A percentile compares a stretch with the other conserved stretches of the same genome.
These are phyloP conservation scores for Paratrypauchen microcephalus DNA, from an alignment of 2,797 vertebrate species.

Conservation along the genomic window DNA sequence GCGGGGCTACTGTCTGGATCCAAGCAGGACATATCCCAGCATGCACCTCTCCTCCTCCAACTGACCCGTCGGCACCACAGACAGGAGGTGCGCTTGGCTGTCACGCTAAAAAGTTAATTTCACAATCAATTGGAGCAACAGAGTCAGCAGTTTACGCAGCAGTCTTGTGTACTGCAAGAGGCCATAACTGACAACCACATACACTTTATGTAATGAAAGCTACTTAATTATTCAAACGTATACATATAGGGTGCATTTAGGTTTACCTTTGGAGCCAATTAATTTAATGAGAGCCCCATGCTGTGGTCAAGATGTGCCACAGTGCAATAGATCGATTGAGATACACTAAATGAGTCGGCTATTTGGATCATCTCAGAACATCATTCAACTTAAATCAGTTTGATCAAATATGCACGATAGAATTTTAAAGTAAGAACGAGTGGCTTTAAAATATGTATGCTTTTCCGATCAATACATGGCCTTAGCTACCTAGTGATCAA, in stretches of 20 bases:
- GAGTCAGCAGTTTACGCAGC: slow-evolving; percentile 7
- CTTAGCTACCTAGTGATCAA: background rate
- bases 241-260: slow-evolving; percentile 11
- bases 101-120: slow-evolving; percentile 31
- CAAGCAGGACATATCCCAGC: slow-evolving; percentile 58
- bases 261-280: slow-evolving; percentile 11
- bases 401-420: background rate
- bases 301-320: background rate
- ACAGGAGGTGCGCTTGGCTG: slow-evolving; percentile 30
- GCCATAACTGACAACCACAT: slow-evolving; percentile 21
- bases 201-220: slow-evolving; percentile 38
- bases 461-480: background rate
- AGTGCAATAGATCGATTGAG: background rate
- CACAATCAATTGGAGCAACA: slow-evolving; percentile 31
- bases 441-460: slow-evolving; percentile 5
- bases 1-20: slow-evolving; percentile 62
- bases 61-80: slow-evolving; percentile 18
- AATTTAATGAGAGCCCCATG: slow-evolving; percentile 8
- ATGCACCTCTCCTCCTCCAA: slow-evolving; percentile 23
- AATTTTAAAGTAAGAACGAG: slow-evolving; percentile 1
- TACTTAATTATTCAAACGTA: slow-evolving; percentile 29
- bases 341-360: background rate
- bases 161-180: slow-evolving; percentile 15
- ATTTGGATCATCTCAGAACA: slow-evolving; percentile 3
- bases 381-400: slow-evolving; percentile 2